These are phyloP conservation scores for Melanotaenia nigrans DNA, from an alignment of 2,797 vertebrate genomes.

Conservation along the genomic window DNA sequence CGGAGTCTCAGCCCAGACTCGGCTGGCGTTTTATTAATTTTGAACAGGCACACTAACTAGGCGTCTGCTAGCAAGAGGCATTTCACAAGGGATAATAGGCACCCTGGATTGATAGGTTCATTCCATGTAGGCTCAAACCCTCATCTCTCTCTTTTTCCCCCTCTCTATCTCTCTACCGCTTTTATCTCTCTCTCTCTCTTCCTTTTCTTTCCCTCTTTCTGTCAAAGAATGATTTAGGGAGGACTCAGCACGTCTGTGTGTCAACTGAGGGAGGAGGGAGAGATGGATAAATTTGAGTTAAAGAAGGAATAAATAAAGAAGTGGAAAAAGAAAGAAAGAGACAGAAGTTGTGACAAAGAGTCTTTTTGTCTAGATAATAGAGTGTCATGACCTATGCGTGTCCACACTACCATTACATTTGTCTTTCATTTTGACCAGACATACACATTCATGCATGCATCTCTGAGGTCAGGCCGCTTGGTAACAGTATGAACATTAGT, in stretches of 20 bases:
- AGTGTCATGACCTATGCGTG: slow-evolving; percentile 47
- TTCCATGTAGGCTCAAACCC: slow-evolving; percentile 81
- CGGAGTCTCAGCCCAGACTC: slow-evolving; percentile 75
- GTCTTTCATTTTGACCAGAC: slow-evolving; percentile 40
- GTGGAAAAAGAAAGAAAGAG: slow-evolving; percentile 45
- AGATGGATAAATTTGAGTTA: slow-evolving; percentile 70
- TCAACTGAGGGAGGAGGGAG: slow-evolving; percentile 56
- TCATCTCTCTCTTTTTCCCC: slow-evolving; percentile 75
- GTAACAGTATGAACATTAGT: neutral
- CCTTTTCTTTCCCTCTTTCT: slow-evolving; percentile 76
- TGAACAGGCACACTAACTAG: slow-evolving; percentile 88
- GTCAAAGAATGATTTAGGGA: slow-evolving; percentile 83
- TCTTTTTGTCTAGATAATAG: slow-evolving; percentile 53
- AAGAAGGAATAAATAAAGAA: slow-evolving; percentile 68
- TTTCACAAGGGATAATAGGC: slow-evolving; percentile 85
- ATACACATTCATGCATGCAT: slow-evolving; percentile 6
- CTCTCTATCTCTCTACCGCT: slow-evolving; percentile 66
- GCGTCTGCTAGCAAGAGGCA: slow-evolving; percentile 81
- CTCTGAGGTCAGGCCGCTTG: slow-evolving; percentile 5
- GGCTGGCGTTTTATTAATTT: slow-evolving; percentile 86
- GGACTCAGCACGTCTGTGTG: slow-evolving; percentile 61
- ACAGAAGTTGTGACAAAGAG: slow-evolving; percentile 57
- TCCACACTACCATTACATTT: slow-evolving; percentile 20
- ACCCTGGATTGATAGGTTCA: slow-evolving; percentile 87
- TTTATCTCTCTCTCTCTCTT: slow-evolving; percentile 64